phyloP scores from a whole-genome alignment of 2,888 invertebrate genomes.

The Xestobium rufovillosum region DNA sequence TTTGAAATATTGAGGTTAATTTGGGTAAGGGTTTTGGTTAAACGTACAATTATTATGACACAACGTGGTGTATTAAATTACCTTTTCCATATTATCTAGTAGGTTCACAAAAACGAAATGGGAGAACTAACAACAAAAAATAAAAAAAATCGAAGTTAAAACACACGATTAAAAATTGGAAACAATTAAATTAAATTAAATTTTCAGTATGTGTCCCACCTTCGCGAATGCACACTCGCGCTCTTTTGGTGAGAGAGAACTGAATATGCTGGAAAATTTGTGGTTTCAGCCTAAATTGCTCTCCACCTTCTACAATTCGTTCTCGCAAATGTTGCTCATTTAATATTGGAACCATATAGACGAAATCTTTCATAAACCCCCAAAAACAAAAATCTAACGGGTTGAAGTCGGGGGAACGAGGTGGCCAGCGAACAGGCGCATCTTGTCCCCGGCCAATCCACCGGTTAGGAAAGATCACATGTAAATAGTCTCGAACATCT shows the following conservation, averaged over 20 bases:
- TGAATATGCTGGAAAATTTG: neutral
- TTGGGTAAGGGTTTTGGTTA: no score
- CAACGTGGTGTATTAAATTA: no score
- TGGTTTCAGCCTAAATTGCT: conserved; percentile 2
- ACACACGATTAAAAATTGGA: no score
- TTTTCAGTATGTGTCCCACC: neutral
- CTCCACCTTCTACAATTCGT: conserved; percentile 1
- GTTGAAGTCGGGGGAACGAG: neutral
- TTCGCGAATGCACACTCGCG: neutral
- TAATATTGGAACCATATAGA: conserved; percentile 1
- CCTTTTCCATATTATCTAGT: no score
- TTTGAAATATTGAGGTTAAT: no score
- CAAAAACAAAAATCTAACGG: neutral
- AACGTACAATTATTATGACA: no score
- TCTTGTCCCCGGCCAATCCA: neutral
- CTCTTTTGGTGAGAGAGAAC: conserved; percentile 1
- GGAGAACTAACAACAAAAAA: no score
- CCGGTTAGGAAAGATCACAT: conserved; percentile 1
- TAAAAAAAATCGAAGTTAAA: no score
- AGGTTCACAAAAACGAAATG: no score
- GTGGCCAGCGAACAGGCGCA: neutral
- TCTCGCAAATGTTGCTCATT: neutral
- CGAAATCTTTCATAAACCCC: conserved; percentile 2
- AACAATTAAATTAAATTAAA: conserved; percentile 1
- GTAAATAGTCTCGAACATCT: neutral